phyloP scores from a whole-genome alignment of 2,113 vertebrate species.

The Acrocephalus kingi region DNA sequence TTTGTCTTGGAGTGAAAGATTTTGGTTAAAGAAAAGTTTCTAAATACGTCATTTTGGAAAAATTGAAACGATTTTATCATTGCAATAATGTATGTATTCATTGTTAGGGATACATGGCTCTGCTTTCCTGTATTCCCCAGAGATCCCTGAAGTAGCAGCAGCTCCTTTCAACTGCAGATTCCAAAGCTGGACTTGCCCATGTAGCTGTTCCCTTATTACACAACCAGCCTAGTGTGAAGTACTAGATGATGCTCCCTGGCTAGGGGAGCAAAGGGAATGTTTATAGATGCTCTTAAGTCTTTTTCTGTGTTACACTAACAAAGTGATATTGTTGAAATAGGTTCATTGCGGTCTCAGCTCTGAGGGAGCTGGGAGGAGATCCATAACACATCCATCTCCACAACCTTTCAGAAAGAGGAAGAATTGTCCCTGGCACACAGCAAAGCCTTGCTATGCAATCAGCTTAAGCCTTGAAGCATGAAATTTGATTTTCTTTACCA shows the following conservation, averaged over 20 bases:
- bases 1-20: background rate
- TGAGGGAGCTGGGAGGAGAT: background rate
- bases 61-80: background rate
- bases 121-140: background rate
- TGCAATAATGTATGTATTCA: background rate
- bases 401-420: background rate
- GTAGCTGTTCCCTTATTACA: background rate
- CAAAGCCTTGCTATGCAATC: background rate
- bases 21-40: background rate
- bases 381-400: background rate
- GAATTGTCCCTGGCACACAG: background rate
- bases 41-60: background rate
- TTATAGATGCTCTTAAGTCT: background rate
- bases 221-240: background rate
- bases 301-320: background rate
- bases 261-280: background rate
- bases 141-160: background rate
- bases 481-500: conserved; percentile 29
- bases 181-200: background rate
- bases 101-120: background rate
- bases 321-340: background rate
- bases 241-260: background rate
- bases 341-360: background rate
- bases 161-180: background rate
- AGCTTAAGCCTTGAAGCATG: conserved; percentile 11